These are phyloP conservation scores for Phataginus tetradactyla DNA, from an alignment of 2,797 vertebrate species.

Conservation along the genomic window DNA sequence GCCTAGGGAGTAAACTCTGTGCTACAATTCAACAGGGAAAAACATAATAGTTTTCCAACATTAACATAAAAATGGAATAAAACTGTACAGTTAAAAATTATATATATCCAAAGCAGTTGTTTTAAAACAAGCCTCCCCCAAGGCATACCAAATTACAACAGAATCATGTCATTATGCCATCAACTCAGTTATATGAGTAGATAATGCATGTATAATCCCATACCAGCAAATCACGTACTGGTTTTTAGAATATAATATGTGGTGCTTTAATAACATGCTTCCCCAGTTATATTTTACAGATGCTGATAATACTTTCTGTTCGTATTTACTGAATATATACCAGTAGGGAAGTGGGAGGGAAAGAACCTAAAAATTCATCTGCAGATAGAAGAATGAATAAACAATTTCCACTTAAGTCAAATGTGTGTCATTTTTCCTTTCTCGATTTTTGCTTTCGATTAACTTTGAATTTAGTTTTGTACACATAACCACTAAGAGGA, in stretches of 20 bases:
- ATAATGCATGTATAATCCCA: background rate
- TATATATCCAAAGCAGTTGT: background rate
- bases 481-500: background rate
- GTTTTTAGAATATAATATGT: background rate
- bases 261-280: background rate
- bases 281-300: background rate
- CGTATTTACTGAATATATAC: background rate
- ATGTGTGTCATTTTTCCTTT: background rate
- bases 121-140: background rate
- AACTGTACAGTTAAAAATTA: background rate
- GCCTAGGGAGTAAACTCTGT: background rate
- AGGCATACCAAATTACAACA: background rate
- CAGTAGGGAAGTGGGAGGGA: background rate
- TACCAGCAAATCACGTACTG: background rate
- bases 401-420: background rate
- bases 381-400: background rate
- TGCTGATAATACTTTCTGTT: background rate
- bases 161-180: slow-evolving; percentile 4
- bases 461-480: slow-evolving; percentile 25
- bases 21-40: background rate
- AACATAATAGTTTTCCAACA: background rate
- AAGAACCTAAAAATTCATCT: slow-evolving; percentile 24
- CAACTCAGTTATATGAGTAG: background rate
- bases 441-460: background rate
- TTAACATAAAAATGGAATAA: background rate